Evolutionary conservation across 1,140 invertebrate genomes (phyloP).

Genomic region (Hestina assimilis): DNA sequence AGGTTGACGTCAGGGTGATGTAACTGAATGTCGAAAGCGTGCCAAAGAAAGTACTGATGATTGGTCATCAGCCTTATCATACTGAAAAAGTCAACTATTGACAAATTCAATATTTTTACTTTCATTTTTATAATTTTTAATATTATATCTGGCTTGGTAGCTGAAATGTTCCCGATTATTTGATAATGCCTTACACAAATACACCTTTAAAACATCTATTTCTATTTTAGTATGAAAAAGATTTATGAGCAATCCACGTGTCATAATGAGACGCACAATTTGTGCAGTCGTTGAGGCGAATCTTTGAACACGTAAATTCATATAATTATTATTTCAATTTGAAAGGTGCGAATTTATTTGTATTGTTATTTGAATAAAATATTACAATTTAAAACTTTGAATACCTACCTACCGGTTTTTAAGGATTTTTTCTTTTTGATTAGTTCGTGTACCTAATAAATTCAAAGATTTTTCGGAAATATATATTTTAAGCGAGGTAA

Average conservation of each 20-base stretch:
- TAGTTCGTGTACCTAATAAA: too few relatives aligned
- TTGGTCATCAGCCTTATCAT: conserved; percentile 25
- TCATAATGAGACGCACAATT: background rate
- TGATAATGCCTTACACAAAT: too few relatives aligned
- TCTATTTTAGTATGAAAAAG: background rate
- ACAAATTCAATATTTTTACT: too few relatives aligned
- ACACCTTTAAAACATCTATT: too few relatives aligned
- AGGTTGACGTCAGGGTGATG: conserved; percentile 67
- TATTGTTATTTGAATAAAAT: background rate
- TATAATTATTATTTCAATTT: background rate
- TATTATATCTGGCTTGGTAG: too few relatives aligned
- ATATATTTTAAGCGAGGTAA: too few relatives aligned
- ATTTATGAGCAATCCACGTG: background rate
- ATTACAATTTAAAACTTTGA: too few relatives aligned
- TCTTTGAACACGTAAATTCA: background rate
- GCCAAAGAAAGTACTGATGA: conserved; percentile 52
- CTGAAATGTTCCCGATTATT: too few relatives aligned
- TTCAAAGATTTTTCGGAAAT: too few relatives aligned
- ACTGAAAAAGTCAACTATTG: background rate
- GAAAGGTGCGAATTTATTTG: background rate
- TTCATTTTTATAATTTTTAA: background rate
- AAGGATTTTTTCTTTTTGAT: too few relatives aligned
- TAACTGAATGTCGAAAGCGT: conserved; percentile 52
- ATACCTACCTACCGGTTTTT: too few relatives aligned
- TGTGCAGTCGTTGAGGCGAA: background rate